A percentile compares a stretch with the other conserved stretches of the same genome.
phyloP scores from a whole-genome alignment of 2,113 vertebrate species.

The Piaya cayana region DNA sequence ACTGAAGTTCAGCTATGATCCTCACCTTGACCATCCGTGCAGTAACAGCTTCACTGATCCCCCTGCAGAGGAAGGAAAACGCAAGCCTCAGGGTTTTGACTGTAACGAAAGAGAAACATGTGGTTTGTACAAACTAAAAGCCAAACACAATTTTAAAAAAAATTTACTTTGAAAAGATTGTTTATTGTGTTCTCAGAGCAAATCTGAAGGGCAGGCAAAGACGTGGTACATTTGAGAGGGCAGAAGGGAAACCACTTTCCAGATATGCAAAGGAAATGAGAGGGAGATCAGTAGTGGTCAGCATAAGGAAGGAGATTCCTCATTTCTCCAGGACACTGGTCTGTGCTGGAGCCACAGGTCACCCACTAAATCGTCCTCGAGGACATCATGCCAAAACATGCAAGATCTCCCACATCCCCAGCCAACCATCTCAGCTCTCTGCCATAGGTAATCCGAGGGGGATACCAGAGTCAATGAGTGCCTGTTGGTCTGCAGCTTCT shows the following conservation, averaged over 20 bases:
- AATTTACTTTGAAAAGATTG: background rate
- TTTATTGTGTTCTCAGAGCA: background rate
- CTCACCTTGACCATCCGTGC: background rate
- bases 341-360: background rate
- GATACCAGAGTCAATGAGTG: background rate
- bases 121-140: background rate
- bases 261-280: background rate
- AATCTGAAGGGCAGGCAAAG: background rate
- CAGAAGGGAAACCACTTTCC: background rate
- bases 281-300: background rate
- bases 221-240: background rate
- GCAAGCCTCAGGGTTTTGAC: background rate
- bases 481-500: background rate
- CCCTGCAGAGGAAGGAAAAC: background rate
- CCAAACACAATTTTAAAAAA: background rate
- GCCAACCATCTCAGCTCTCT: background rate
- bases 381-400: rapidly evolving
- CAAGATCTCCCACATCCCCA: background rate
- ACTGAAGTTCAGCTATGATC: background rate
- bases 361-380: background rate
- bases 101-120: background rate
- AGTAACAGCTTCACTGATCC: background rate
- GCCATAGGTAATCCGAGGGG: background rate
- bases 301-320: background rate
- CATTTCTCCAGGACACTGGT: background rate